phyloP scores from a whole-genome alignment of 2,797 vertebrate genomes.

The Onychomys arenicola region DNA sequence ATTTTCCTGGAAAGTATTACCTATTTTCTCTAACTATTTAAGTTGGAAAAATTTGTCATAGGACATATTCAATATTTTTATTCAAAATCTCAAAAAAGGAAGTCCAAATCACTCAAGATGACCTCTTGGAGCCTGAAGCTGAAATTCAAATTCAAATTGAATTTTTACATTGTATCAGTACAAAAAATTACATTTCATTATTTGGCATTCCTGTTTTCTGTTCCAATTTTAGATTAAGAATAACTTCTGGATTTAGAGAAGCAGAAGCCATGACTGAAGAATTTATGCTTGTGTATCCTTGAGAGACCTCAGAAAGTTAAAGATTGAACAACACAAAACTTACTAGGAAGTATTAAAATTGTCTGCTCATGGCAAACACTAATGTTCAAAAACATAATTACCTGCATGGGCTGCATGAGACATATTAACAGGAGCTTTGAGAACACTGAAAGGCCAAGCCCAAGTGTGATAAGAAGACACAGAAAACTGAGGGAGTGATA shows the following conservation, averaged over 20 bases:
- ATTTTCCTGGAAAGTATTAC: too few relatives aligned
- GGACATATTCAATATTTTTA: not conserved
- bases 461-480: not conserved
- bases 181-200: not conserved
- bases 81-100: not conserved
- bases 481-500: not conserved
- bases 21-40: not conserved
- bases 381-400: not conserved
- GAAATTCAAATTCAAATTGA: not conserved
- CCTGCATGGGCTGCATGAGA: not conserved
- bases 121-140: not conserved
- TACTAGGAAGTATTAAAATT: not conserved
- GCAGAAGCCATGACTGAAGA: not conserved
- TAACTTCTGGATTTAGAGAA: not conserved
- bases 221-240: slow-evolving; percentile 14
- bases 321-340: not conserved
- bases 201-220: not conserved
- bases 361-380: not conserved
- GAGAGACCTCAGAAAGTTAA: not conserved
- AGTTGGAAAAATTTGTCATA: not conserved
- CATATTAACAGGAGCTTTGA: not conserved
- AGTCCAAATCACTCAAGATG: not conserved
- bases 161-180: not conserved
- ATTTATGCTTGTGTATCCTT: not conserved
- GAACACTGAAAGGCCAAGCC: not conserved